phyloP scores from a whole-genome alignment of 2,113 vertebrate species.

The Cyprinodon variegatus region DNA sequence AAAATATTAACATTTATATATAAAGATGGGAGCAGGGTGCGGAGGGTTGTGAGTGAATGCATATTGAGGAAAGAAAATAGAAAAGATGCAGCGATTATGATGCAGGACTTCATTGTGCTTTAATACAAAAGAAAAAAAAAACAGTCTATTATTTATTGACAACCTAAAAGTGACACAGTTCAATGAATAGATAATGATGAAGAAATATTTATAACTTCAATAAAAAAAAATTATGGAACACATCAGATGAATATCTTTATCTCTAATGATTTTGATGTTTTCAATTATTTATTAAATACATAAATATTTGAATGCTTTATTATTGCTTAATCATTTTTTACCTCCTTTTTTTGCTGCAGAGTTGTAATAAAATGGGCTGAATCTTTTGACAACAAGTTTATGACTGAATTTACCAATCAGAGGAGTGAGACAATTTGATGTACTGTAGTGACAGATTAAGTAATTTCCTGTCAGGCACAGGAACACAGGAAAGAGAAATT shows the following conservation, averaged over 20 bases:
- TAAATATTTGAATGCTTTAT: not conserved
- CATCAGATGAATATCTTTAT: not conserved
- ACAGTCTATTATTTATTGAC: not conserved
- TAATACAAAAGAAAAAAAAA: not conserved
- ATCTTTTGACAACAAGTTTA: not conserved
- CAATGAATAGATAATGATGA: not conserved
- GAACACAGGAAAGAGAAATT: not conserved
- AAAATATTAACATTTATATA: not conserved
- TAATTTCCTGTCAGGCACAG: not conserved
- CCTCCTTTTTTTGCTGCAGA: not conserved
- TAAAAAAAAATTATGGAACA: not conserved
- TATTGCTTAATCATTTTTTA: not conserved
- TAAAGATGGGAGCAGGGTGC: conserved; percentile 6
- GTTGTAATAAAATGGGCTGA: not conserved
- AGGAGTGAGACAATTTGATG: not conserved
- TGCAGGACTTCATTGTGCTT: not conserved
- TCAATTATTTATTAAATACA: not conserved
- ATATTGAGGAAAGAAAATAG: not conserved
- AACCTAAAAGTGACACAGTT: not conserved
- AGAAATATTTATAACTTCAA: not conserved
- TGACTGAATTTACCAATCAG: too few relatives aligned
- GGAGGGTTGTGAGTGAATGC: not conserved
- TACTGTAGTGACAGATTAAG: not conserved
- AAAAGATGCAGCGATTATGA: not conserved
- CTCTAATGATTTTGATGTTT: not conserved